Evolutionary conservation across 2,113 vertebrate genomes (phyloP), one percentile per base, ranked within the genome.

Genomic region (Oreochromis aureus): DNA sequence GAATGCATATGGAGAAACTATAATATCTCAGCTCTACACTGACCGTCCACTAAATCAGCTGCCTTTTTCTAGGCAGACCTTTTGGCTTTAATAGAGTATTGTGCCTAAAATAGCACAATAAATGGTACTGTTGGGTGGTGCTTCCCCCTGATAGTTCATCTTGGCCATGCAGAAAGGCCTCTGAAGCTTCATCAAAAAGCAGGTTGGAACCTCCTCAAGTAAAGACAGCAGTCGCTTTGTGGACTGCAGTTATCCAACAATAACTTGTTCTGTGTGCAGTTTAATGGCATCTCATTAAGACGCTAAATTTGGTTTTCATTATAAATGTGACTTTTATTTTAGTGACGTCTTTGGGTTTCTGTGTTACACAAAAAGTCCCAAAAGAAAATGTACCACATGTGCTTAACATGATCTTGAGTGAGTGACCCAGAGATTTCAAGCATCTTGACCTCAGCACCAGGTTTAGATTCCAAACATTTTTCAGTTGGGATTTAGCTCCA

Each of bases 21-120:
- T 24, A 8, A 27, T 63, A 34, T 86, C 58, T 80, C 12, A 71
- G 59, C 34, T 6, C 12, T n/a, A 71, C 86, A 71, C 78, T 91
- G 91, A 94, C 92, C 92, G 94, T 93, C 86, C 82, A 84, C 86
- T 87, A 63, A 90, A 61, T 55, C 24, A 5, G 11, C 51, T 81
- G 86, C 91, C 90, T 88, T 91, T 91, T 58, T 36, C 80, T 59
- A 5, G 22, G 11, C 54, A 89, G 87, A 93, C 91, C 90, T 94
- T 90, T 91, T 91, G 82, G 58, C 46, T 80, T 82, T 90, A 89
- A 91, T 85, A 41, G 53, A 84, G 58, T 27, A 91, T 92, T 94
- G 92, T 94, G 58, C 53, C 81, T 86, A 80, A 90, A 94, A 93
- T 93, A 92, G 87, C 80, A 30, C 44, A 80, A 81, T 91, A 87